Conservation (phyloP, 2,888 invertebrate species). For the Yponomeuta evonymella region DNA sequence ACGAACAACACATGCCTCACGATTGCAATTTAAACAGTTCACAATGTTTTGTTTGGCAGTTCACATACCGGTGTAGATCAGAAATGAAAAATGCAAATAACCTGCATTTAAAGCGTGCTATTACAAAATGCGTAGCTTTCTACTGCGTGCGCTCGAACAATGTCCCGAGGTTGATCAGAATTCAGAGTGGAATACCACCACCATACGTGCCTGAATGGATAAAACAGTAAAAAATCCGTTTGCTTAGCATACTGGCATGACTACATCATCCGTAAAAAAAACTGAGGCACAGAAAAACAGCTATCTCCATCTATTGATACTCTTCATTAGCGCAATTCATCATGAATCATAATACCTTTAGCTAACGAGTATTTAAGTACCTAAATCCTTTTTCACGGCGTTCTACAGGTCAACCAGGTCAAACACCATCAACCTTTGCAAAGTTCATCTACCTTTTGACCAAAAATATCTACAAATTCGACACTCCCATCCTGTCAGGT, state of each 20-base stretch:
- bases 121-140: not conserved
- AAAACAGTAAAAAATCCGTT: not conserved
- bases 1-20: not conserved
- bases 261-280: not conserved
- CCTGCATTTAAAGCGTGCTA: not conserved
- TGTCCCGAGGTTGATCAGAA: not conserved
- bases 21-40: not conserved
- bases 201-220: not conserved
- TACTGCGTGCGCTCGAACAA: not conserved
- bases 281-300: not conserved
- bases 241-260: not conserved
- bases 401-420: not conserved
- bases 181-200: not conserved
- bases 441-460: not conserved
- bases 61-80: not conserved
- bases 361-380: not conserved
- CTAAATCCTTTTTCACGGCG: not conserved
- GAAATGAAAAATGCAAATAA: not conserved
- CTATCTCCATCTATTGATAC: not conserved
- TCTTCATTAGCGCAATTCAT: not conserved
- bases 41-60: not conserved
- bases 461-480: not conserved
- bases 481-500: not conserved
- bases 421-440: not conserved
- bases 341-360: not conserved